Evolutionary conservation across 2,113 vertebrate genomes (phyloP), one percentile per base, ranked within the genome.

Genomic region (Chrysochloris asiatica): DNA sequence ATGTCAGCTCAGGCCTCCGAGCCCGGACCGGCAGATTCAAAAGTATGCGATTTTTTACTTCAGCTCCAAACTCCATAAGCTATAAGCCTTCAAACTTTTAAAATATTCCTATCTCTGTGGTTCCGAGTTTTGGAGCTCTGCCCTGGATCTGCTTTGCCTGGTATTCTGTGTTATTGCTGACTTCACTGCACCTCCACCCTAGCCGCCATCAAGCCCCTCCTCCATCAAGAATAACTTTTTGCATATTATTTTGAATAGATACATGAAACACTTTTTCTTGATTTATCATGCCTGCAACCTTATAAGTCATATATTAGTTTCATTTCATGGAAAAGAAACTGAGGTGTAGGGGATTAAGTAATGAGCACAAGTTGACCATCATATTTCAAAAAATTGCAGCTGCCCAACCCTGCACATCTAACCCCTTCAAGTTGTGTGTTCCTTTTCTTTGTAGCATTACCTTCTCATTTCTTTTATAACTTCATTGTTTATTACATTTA

Each of bases 191-290:
- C n/a, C n/a, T n/a, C n/a, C n/a, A n/a, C n/a, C n/a, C n/a, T n/a
- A n/a, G n/a, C n/a, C n/a, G n/a, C n/a, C n/a, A n/a, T n/a, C n/a
- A n/a, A n/a, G n/a, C n/a, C n/a, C n/a, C n/a, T n/a, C n/a, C n/a
- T n/a, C n/a, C n/a, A n/a, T n/a, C n/a, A n/a, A n/a, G n/a, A n/a
- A 33, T 22, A 8, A 30, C 61, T 83, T 33, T 45, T 14, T 71
- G 38, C 50, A 65, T 8, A 0, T 75, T 38, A 28, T 6, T 22
- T 21, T 50, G 76, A 26, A 43, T 43, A 47, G 8, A 11, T 9
- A 8, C 3, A 0, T 17, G 38, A 48, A 3, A 11, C 17, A 41
- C 6, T 4, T 28, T 24, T 3, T 16, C 6, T 48, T 7, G 0
- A 30, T 21, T 45, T 5, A 6, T 3, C 3, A 1, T 3, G 52